Evolutionary conservation across 2,797 vertebrate species (phyloP), one percentile per base, ranked within the genome.

Genomic region (Hemibagrus guttatus): DNA sequence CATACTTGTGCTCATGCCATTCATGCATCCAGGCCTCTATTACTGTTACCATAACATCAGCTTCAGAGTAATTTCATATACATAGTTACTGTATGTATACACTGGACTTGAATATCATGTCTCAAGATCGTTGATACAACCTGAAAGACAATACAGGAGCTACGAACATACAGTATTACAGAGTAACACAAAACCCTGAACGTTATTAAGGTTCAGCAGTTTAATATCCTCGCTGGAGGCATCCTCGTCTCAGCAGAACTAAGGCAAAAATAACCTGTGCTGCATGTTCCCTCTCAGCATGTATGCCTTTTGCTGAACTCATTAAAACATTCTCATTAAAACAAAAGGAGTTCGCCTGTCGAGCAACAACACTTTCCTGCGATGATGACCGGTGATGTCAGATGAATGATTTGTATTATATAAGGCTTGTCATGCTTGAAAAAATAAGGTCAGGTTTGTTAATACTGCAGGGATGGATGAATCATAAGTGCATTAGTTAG

Each of bases 171-270:
- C 58, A 6, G n/a, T 58, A 8, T 21, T 31, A 78, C 1, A 78
- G 75, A 19, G 52, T 31, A 79, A 79, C 28, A 58, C 35, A 72
- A 69, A 81, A 52, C 58, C 39, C 56, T 35, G 68, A 82, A 81
- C 39, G 21, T 42, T 17, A 80, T 80, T 63, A 42, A 61, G 58
- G 26, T 52, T 79, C 49, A 79, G 61, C 23, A 39, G 16, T 81
- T 63, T 72, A 71, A 39, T 46, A 28, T 56, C 31, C 31, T 39
- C 9, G n/a, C 81, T 16, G 14, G 8, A 66, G 16, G 75, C 52
- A 66, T 56, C 23, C 46, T 64, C 21, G 4, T 49, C 46, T 83
- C 58, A 28, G 64, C 64, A 39, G 39, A 59, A 35, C 39, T n/a
- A 6, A 28, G 39, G 49, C 26, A 54, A 79, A 79, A 79, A 84